These are phyloP conservation scores for Arctocebus calabarensis DNA, from an alignment of 2,797 vertebrate genomes.

Conservation along the genomic window DNA sequence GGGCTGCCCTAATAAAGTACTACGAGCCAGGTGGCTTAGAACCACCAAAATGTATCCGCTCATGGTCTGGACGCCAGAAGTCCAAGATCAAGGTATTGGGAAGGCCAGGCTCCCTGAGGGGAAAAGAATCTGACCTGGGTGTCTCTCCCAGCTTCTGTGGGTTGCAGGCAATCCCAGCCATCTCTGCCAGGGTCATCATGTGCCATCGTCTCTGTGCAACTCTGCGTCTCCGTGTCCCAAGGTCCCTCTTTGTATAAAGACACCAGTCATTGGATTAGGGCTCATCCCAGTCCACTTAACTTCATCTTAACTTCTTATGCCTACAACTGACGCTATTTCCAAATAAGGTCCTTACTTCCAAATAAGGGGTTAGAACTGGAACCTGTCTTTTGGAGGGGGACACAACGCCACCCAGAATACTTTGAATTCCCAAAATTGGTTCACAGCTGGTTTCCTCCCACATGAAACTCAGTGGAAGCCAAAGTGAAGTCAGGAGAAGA, in stretches of 20 bases:
- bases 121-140: not conserved
- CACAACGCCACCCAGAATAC: not conserved
- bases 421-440: not conserved
- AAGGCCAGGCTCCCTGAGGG: fast-evolving
- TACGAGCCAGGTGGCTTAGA: not conserved
- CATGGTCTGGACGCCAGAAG: not conserved
- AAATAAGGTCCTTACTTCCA: constrained; percentile 7
- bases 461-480: not conserved
- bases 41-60: not conserved
- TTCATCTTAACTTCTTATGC: not conserved
- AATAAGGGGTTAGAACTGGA: not conserved
- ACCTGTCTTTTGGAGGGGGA: not conserved
- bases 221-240: not conserved
- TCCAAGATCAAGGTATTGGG: not conserved
- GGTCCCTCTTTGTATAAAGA: not conserved
- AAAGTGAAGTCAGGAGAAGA: not conserved
- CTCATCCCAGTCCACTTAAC: not conserved
- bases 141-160: too few species aligned
- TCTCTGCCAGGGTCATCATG: not conserved
- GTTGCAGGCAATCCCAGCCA: not conserved
- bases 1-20: not conserved
- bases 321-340: not conserved
- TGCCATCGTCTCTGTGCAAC: not conserved
- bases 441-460: not conserved
- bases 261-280: not conserved